Evolutionary conservation across 2,888 invertebrate genomes (phyloP).

Genomic region (Trypoxylon attenuatum): DNA sequence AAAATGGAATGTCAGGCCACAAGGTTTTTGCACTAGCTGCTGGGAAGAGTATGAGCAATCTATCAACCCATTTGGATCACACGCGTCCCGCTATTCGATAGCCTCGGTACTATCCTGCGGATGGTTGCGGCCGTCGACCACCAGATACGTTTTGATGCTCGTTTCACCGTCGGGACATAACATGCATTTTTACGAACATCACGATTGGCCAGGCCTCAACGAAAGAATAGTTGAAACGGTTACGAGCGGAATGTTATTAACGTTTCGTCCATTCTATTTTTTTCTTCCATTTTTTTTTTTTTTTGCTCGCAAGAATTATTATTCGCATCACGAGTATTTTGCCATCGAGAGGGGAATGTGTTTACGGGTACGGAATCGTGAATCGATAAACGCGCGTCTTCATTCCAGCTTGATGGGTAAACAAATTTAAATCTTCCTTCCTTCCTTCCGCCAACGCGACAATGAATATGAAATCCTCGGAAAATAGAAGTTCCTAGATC

Average conservation of each 20-base stretch:
- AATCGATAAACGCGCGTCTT: conserved; percentile 36
- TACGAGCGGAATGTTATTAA: conserved; percentile 27
- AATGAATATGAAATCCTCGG: not conserved
- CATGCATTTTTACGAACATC: no score
- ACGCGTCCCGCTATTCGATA: no score
- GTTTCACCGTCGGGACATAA: no score
- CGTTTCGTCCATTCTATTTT: conserved; percentile 10
- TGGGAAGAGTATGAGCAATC: no score
- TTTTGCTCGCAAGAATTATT: conserved; percentile 35
- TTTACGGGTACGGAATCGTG: conserved; percentile 33
- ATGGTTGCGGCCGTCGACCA: no score
- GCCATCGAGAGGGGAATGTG: conserved; percentile 16
- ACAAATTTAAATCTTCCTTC: conserved; percentile 28
- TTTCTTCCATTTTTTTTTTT: no score
- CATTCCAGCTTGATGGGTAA: conserved; percentile 20
- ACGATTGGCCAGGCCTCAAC: not conserved
- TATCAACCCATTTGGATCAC: no score
- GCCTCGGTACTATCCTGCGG: no score
- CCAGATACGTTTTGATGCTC: no score
- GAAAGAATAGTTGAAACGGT: conserved; percentile 21
- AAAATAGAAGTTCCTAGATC: not conserved
- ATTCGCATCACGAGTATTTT: conserved; percentile 23
- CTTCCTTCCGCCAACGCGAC: not conserved
- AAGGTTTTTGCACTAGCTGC: no score
- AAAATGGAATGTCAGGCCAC: no score